Evolutionary conservation across 2,888 invertebrate species (phyloP).

Genomic region (Trichacis sp.): DNA sequence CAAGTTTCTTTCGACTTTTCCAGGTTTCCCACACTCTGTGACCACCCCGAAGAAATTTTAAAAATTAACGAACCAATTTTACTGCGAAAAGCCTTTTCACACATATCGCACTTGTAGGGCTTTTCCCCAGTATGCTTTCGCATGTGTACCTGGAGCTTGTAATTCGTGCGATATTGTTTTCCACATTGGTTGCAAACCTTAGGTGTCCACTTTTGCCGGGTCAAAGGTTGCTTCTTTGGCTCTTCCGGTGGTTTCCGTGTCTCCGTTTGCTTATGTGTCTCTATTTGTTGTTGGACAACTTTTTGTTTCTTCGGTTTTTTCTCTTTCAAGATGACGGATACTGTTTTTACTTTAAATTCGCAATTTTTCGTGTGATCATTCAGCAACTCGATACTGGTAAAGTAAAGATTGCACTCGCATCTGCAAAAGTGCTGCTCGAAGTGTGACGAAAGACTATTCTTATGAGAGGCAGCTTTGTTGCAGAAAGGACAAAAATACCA

Average conservation of each 20-base stretch:
- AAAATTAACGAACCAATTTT: slow-evolving; percentile 64
- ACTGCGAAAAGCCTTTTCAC: slow-evolving; percentile 74
- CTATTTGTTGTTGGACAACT: slow-evolving; percentile 24
- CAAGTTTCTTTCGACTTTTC: too few relatives aligned
- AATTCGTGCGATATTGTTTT: slow-evolving; percentile 73
- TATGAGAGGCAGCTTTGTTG: slow-evolving; percentile 61
- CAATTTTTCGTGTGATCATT: slow-evolving; percentile 60
- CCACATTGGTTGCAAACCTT: slow-evolving; percentile 73
- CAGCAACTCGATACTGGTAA: slow-evolving; percentile 69
- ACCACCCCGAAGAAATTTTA: too few relatives aligned
- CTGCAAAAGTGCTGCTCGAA: slow-evolving; percentile 63
- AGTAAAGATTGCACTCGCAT: slow-evolving; percentile 68
- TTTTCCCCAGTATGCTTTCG: slow-evolving; percentile 74
- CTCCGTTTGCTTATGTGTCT: slow-evolving; percentile 43
- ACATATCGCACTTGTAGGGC: slow-evolving; percentile 72
- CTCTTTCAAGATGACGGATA: slow-evolving; percentile 28
- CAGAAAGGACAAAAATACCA: slow-evolving; percentile 67
- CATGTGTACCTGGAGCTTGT: slow-evolving; percentile 74
- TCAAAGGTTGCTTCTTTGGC: slow-evolving; percentile 57
- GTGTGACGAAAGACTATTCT: slow-evolving; percentile 55
- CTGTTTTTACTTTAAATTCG: slow-evolving; percentile 44
- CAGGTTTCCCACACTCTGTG: too few relatives aligned
- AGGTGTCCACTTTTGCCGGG: slow-evolving; percentile 65
- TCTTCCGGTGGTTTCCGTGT: slow-evolving; percentile 43
- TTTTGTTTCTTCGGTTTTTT: slow-evolving; percentile 16